Conservation (phyloP, 2,113 vertebrate species). For the Peucedramus taeniatus region DNA sequence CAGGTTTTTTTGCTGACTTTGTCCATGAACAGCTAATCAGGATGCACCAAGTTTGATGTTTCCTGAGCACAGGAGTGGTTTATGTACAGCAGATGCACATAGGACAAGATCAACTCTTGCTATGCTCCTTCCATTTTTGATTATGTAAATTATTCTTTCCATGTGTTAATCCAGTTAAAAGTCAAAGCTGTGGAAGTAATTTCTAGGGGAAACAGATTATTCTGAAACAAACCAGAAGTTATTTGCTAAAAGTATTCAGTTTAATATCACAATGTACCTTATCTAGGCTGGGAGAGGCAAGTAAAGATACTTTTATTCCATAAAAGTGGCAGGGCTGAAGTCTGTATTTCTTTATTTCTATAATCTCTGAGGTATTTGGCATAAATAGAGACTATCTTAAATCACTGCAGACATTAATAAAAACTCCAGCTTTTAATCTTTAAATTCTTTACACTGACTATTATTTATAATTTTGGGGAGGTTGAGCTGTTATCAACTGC, state of each 20-base stretch:
- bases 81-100: background rate
- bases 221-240: constrained; percentile 13
- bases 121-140: background rate
- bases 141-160: constrained; percentile 7
- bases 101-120: background rate
- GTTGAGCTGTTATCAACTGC: background rate
- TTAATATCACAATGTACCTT: background rate
- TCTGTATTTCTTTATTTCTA: background rate
- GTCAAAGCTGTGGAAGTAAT: background rate
- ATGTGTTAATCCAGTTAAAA: background rate
- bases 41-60: background rate
- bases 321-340: background rate
- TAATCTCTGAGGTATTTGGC: background rate
- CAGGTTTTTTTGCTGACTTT: background rate
- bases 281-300: background rate
- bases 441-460: background rate
- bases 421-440: background rate
- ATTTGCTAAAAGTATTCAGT: background rate
- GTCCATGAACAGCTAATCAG: background rate
- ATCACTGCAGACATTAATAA: background rate
- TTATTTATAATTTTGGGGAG: background rate
- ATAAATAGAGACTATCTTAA: background rate
- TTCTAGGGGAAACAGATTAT: background rate
- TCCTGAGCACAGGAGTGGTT: background rate
- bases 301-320: background rate